Percentiles rank a stretch among this genome's conserved stretches.
phyloP scores from a whole-genome alignment of 2,113 vertebrate species.

The Misgurnus anguillicaudatus region DNA sequence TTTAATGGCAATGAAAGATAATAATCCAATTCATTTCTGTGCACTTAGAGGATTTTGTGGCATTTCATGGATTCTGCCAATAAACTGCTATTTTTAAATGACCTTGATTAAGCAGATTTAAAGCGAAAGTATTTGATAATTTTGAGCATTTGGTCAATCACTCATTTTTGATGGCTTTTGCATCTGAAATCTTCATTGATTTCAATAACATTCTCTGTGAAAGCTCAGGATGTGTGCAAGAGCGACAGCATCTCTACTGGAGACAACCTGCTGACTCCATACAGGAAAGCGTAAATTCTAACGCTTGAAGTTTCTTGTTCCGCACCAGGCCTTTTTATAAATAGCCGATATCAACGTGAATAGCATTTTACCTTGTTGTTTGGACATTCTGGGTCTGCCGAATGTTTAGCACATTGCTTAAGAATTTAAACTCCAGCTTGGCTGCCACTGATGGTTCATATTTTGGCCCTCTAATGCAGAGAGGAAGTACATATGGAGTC shows the following conservation, averaged over 20 bases:
- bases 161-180: no score
- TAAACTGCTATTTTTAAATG: no score
- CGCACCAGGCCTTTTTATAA: constrained; percentile 14
- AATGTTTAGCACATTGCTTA: constrained; percentile 73
- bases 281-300: neutral
- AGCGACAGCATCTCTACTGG: neutral
- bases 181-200: no score
- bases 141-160: no score
- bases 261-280: constrained; percentile 1
- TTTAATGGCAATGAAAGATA: no score
- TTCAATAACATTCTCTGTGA: no score
- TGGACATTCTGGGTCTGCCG: constrained; percentile 33
- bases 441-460: constrained; percentile 76
- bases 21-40: no score
- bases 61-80: no score
- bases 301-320: constrained; percentile 15
- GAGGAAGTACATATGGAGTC: constrained; percentile 75
- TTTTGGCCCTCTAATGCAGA: constrained; percentile 75
- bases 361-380: constrained; percentile 24
- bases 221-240: neutral
- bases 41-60: no score
- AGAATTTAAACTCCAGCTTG: constrained; percentile 77
- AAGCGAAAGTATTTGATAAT: no score
- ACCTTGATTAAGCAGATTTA: no score
- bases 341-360: constrained; percentile 35